phyloP scores from a whole-genome alignment of 2,888 invertebrate species.

The Agrochola litura region DNA sequence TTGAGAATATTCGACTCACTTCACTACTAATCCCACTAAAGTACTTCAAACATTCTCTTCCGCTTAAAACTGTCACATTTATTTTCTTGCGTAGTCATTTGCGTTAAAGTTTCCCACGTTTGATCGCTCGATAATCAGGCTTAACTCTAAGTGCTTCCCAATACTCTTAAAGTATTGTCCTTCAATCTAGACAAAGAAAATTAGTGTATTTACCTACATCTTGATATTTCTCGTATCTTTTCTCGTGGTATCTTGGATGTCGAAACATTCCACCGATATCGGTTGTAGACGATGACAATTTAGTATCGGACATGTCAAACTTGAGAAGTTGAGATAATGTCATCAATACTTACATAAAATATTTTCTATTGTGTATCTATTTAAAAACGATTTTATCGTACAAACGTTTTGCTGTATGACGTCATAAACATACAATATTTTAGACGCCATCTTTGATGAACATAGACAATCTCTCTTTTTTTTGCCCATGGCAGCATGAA shows the following conservation, averaged over 20 bases:
- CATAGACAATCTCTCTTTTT: background rate
- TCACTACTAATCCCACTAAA: background rate
- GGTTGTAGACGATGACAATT: conserved; percentile 7
- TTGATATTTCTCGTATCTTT: conserved; percentile 4
- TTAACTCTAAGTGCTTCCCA: conserved; percentile 1
- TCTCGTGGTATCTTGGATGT: conserved; percentile 8
- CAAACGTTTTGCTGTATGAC: background rate
- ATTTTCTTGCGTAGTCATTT: background rate
- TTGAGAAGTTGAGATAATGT: conserved; percentile 15
- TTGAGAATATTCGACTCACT: background rate
- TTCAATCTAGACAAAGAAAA: conserved; percentile 23
- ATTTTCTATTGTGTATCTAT: conserved; percentile 4
- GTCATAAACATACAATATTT: background rate
- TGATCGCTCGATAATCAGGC: conserved; percentile 9
- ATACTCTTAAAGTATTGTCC: background rate
- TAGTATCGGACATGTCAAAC: conserved; percentile 26
- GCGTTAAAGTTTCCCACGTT: background rate
- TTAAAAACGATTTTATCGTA: conserved; percentile 8
- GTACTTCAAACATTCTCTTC: background rate
- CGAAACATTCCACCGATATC: conserved; percentile 12
- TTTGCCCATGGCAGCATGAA: background rate
- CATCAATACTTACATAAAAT: conserved; percentile 7
- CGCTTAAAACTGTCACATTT: background rate
- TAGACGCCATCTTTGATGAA: conserved; percentile 21
- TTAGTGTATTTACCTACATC: conserved; percentile 6